Percentiles rank a stretch among this genome's conserved stretches.
Evolutionary conservation across 2,797 vertebrate species (phyloP).

Genomic region (Siniperca obscura): DNA sequence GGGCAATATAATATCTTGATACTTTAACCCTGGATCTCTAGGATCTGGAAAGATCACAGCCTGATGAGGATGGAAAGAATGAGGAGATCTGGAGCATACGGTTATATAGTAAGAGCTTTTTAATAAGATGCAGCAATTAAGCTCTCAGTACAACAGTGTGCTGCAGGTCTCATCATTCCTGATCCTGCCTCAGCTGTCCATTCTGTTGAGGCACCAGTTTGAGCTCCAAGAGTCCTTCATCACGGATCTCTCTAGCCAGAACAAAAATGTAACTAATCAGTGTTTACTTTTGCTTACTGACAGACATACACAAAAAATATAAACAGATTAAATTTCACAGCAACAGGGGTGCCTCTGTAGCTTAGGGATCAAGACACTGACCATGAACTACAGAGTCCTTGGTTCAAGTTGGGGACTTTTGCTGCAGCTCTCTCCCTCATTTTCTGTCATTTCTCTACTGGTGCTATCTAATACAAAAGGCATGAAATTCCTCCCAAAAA

Average conservation of each 20-base stretch:
- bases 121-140: slow-evolving; percentile 11
- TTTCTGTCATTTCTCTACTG: neutral
- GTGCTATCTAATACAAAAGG: no score
- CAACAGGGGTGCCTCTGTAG: no score
- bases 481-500: no score
- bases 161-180: neutral
- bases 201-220: no score
- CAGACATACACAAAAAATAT: neutral
- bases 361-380: neutral
- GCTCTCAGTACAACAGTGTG: neutral
- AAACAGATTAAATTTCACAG: neutral
- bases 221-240: neutral
- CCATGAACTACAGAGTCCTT: neutral
- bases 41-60: neutral
- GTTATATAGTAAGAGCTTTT: neutral
- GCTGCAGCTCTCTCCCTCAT: neutral
- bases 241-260: neutral
- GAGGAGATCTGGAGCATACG: neutral
- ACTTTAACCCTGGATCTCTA: slow-evolving; percentile 7
- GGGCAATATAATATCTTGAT: neutral
- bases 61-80: neutral
- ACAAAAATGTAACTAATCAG: neutral
- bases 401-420: neutral
- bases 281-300: neutral
- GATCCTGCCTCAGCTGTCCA: neutral